A percentile compares a stretch with the other conserved stretches of the same genome.
Evolutionary conservation across 37 sponge, comb jelly and placozoan genomes (phyloP).

Genomic region (Theonella swinhoei): DNA sequence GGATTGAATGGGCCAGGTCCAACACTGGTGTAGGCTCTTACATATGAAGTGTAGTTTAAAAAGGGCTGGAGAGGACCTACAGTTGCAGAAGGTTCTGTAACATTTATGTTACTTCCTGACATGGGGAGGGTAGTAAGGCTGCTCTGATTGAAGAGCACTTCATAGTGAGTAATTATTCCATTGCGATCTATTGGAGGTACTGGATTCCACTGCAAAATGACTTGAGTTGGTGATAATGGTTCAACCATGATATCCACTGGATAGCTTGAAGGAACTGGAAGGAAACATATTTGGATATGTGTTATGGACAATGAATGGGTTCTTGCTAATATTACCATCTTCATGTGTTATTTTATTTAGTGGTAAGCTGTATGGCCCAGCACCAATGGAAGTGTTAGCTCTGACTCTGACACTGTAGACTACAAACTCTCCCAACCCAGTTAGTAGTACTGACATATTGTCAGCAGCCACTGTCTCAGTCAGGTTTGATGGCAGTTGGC

Average conservation of each 20-base stretch:
- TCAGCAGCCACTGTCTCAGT: neutral
- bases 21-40: neutral
- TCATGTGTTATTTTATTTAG: neutral
- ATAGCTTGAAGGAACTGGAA: neutral
- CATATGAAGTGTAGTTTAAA: neutral
- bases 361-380: neutral
- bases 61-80: neutral
- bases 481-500: neutral
- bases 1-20: neutral
- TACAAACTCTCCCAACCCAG: neutral
- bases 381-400: conserved; percentile 6
- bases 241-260: neutral
- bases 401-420: conserved; percentile 6
- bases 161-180: neutral
- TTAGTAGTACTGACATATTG: neutral
- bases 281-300: neutral
- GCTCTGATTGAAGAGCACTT: neutral
- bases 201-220: neutral
- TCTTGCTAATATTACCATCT: neutral
- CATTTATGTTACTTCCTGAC: neutral
- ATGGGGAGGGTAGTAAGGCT: neutral
- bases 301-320: neutral
- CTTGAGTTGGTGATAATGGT: neutral
- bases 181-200: neutral
- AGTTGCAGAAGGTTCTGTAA: neutral